phyloP scores from a whole-genome alignment of 2,113 vertebrate genomes.

The Brachypteracias leptosomus region DNA sequence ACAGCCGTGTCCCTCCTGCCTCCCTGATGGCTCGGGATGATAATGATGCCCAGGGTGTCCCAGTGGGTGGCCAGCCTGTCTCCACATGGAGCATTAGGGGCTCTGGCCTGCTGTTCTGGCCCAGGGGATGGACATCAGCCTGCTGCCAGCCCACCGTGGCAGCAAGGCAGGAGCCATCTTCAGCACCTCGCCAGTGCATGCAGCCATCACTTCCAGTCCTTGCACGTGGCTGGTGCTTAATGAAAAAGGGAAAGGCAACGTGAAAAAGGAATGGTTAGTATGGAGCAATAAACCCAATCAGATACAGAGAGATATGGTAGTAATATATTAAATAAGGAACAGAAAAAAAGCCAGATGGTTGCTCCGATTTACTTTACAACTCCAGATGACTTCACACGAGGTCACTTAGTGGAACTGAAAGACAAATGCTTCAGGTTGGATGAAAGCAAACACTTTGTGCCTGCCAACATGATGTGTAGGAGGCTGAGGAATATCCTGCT shows the following conservation, averaged over 20 bases:
- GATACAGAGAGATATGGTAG: neutral
- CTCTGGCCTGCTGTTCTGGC: neutral
- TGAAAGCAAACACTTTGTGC: neutral
- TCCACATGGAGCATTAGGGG: fast-evolving
- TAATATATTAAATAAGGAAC: slow-evolving; percentile 7
- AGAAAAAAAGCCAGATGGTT: slow-evolving; percentile 29
- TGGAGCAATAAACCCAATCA: neutral
- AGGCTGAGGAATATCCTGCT: neutral
- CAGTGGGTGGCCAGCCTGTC: neutral
- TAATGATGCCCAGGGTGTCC: neutral
- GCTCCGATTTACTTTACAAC: slow-evolving; percentile 5
- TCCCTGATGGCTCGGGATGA: fast-evolving
- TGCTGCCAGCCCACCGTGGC: neutral
- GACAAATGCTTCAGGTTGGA: neutral
- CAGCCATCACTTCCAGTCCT: fast-evolving
- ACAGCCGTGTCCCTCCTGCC: neutral
- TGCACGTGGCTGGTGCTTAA: neutral
- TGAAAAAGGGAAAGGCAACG: neutral
- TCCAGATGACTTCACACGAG: slow-evolving; percentile 36
- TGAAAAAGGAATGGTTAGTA: neutral
- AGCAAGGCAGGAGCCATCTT: neutral
- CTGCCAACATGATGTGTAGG: fast-evolving
- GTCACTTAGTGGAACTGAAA: neutral
- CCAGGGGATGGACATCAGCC: neutral
- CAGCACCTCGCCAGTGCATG: fast-evolving